Evolutionary conservation across 2,797 vertebrate genomes (phyloP).

Genomic region (Oreochromis mossambicus): DNA sequence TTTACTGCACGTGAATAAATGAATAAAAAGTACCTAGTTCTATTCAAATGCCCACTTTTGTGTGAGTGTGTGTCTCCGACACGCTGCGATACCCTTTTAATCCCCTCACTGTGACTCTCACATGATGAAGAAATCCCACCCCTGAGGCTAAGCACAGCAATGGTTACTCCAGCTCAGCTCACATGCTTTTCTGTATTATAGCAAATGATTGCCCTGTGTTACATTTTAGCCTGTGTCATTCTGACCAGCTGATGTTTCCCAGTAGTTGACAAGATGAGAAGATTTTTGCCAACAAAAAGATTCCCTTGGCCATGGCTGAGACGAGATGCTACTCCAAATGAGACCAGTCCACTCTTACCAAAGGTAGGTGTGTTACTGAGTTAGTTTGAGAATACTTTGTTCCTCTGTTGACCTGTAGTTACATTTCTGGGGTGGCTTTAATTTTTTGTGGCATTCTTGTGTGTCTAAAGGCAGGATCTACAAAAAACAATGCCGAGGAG

Average conservation of each 20-base stretch:
- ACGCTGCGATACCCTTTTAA: slow-evolving; percentile 43
- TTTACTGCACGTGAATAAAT: neutral
- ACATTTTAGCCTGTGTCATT: neutral
- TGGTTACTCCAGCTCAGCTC: slow-evolving; percentile 35
- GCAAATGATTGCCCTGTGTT: neutral
- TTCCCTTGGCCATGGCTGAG: slow-evolving; percentile 52
- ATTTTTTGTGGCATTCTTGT: neutral
- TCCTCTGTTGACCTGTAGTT: neutral
- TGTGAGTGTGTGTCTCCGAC: neutral
- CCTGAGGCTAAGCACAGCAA: slow-evolving; percentile 28
- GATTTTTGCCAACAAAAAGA: slow-evolving; percentile 24
- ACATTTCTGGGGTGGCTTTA: neutral
- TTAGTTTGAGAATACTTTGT: neutral
- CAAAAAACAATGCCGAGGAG: slow-evolving; percentile 17
- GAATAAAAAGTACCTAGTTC: slow-evolving; percentile 4
- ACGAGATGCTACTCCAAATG: slow-evolving; percentile 30
- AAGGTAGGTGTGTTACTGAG: slow-evolving; percentile 72
- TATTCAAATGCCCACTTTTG: neutral
- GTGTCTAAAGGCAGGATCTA: slow-evolving; percentile 41
- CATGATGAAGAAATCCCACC: slow-evolving; percentile 66
- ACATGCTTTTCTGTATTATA: slow-evolving; percentile 37
- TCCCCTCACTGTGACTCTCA: slow-evolving; percentile 76
- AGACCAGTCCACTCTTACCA: slow-evolving; percentile 78
- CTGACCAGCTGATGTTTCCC: slow-evolving; percentile 5
- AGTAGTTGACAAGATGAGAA: slow-evolving; percentile 52